These are phyloP conservation scores for Orycteropus afer DNA, from an alignment of 2,113 vertebrate genomes.

Conservation along the genomic window DNA sequence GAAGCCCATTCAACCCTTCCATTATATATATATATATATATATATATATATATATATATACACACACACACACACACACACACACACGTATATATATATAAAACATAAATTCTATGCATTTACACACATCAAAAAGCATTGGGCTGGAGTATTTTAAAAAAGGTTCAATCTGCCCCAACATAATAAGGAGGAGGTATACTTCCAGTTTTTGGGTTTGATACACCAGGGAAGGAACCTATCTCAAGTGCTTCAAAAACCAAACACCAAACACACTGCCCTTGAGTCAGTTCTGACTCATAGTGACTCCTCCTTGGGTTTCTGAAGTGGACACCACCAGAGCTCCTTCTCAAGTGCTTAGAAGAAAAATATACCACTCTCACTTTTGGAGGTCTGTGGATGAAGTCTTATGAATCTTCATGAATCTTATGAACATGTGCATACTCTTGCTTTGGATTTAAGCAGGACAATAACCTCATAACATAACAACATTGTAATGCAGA, in stretches of 20 bases:
- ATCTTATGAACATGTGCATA: background rate
- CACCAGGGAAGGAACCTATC: background rate
- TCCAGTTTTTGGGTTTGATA: no score
- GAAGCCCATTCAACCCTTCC: background rate
- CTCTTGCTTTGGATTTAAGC: background rate
- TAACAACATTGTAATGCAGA: no score
- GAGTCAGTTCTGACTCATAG: no score
- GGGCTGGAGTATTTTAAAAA: background rate
- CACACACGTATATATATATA: background rate
- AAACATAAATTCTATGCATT: background rate
- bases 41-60: no score
- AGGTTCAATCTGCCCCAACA: background rate
- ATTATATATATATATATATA: background rate
- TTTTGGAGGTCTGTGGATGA: background rate
- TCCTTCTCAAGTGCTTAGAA: background rate
- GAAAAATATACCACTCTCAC: background rate
- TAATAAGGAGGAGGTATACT: no score
- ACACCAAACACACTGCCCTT: no score
- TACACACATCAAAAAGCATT: background rate
- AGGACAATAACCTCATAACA: background rate
- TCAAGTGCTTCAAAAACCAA: no score
- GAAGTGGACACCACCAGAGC: no score
- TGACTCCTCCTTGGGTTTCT: no score
- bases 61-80: no score
- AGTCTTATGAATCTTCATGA: background rate